phyloP scores from a whole-genome alignment of 2,797 vertebrate species.

The Paramormyrops hopkinsi region DNA sequence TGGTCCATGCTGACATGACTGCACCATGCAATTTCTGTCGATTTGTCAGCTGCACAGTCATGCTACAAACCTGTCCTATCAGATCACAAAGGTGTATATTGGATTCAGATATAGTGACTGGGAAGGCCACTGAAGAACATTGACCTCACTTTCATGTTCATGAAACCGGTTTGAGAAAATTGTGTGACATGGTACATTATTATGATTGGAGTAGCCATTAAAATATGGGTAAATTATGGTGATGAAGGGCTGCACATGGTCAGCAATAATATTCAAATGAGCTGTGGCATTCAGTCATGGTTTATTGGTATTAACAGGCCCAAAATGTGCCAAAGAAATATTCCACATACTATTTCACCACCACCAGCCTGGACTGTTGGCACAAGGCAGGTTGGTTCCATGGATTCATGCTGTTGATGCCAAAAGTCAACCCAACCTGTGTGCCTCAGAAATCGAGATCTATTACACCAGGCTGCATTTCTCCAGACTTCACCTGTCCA shows the following conservation, averaged over 20 bases:
- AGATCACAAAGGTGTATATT: neutral
- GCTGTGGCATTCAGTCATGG: neutral
- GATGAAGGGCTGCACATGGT: neutral
- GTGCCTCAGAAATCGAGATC: neutral
- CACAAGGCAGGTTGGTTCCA: neutral
- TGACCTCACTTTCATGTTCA: neutral
- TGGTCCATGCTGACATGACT: neutral
- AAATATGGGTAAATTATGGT: neutral
- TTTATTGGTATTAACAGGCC: neutral
- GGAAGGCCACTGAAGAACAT: neutral
- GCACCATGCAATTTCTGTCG: neutral
- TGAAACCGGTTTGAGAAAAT: neutral
- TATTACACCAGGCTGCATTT: neutral
- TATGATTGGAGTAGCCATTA: neutral
- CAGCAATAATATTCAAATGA: neutral
- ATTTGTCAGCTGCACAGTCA: neutral
- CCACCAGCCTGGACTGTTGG: neutral
- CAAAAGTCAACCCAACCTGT: neutral
- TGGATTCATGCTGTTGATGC: neutral
- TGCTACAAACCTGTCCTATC: neutral
- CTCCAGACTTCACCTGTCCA: neutral
- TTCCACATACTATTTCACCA: neutral
- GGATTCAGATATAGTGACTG: neutral
- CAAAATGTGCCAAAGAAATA: neutral
- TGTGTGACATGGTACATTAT: neutral